phyloP scores from a whole-genome alignment of 2,888 invertebrate species.

The Steinernema hermaphroditum region DNA sequence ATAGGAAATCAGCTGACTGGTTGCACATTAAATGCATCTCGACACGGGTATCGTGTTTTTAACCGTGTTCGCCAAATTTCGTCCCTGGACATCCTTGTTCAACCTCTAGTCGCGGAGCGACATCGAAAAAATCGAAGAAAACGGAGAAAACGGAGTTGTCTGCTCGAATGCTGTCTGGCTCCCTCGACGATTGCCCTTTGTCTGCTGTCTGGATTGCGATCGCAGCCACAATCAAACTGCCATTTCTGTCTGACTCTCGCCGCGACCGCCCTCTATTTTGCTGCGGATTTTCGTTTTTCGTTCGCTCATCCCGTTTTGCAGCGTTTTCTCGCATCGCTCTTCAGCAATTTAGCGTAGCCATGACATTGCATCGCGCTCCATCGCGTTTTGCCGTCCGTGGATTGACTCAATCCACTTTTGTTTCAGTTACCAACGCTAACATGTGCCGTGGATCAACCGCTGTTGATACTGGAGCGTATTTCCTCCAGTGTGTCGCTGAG shows the following conservation, averaged over 20 bases:
- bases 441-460: conserved; percentile 2
- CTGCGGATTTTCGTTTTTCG: too few relatives aligned
- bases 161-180: not conserved
- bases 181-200: not conserved
- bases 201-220: too few relatives aligned
- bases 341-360: too few relatives aligned
- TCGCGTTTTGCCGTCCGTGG: not conserved
- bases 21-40: not conserved
- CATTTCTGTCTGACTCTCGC: not conserved
- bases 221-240: too few relatives aligned
- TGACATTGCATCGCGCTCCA: not conserved
- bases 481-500: conserved; percentile 2
- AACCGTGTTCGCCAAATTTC: not conserved
- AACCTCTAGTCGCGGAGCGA: not conserved
- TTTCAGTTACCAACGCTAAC: not conserved
- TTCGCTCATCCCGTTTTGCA: too few relatives aligned
- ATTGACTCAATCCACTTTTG: not conserved
- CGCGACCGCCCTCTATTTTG: too few relatives aligned
- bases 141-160: not conserved
- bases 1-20: too few relatives aligned
- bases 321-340: too few relatives aligned
- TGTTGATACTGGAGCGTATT: not conserved
- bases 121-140: not conserved
- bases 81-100: too few relatives aligned
- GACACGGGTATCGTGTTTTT: not conserved